These are phyloP conservation scores for Synergus gifuensis DNA, from an alignment of 2,888 invertebrate genomes.

Conservation along the genomic window DNA sequence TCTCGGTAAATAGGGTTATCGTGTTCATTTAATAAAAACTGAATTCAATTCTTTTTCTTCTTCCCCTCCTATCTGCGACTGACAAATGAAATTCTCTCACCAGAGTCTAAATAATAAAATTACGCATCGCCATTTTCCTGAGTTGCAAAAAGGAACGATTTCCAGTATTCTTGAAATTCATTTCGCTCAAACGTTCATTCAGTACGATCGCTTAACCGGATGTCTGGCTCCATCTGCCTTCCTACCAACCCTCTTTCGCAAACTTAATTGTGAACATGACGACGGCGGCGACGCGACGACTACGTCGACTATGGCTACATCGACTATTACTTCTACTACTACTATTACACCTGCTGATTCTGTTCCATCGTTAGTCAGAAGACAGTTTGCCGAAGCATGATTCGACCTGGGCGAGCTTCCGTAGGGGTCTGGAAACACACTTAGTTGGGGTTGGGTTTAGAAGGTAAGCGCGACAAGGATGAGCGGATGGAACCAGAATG, in stretches of 20 bases:
- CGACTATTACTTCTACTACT: slow-evolving; percentile 26
- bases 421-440: slow-evolving; percentile 24
- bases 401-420: slow-evolving; percentile 38
- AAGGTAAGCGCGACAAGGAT: slow-evolving; percentile 29
- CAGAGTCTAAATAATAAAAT: neutral
- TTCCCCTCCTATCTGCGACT: neutral
- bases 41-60: neutral
- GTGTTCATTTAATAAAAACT: neutral
- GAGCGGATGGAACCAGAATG: slow-evolving; percentile 33
- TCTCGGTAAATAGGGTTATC: neutral
- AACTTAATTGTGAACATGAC: slow-evolving; percentile 38
- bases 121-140: slow-evolving; percentile 4
- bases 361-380: slow-evolving; percentile 36
- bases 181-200: slow-evolving; percentile 26
- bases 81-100: neutral
- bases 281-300: slow-evolving; percentile 14
- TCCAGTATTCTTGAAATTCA: slow-evolving; percentile 32
- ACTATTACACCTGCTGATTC: slow-evolving; percentile 21
- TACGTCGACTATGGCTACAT: neutral
- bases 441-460: slow-evolving; percentile 10
- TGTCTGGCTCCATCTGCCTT: slow-evolving; percentile 31
- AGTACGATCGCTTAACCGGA: slow-evolving; percentile 36
- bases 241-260: slow-evolving; percentile 27
- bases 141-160: neutral
- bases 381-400: slow-evolving; percentile 36